These are phyloP conservation scores for Scyliorhinus canicula DNA, from an alignment of 2,797 vertebrate species.

Conservation along the genomic window DNA sequence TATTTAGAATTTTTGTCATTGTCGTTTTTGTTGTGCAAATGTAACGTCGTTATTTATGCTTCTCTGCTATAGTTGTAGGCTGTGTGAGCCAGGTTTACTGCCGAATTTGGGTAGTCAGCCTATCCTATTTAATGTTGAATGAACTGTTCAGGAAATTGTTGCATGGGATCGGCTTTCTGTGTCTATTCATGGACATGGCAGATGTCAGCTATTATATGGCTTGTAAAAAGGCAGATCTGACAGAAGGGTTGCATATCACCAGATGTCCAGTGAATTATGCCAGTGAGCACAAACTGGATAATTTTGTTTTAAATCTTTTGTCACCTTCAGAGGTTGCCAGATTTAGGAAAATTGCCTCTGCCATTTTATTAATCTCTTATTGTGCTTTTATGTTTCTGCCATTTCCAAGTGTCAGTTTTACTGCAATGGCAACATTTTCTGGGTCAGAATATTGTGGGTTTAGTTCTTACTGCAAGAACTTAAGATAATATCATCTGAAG, in stretches of 20 bases:
- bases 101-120: neutral
- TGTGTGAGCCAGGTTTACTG: neutral
- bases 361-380: neutral
- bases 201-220: neutral
- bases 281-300: neutral
- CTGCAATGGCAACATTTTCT: neutral
- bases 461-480: neutral
- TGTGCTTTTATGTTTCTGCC: neutral
- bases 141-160: neutral
- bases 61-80: neutral
- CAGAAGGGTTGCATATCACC: neutral
- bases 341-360: neutral
- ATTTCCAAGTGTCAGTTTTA: neutral
- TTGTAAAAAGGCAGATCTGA: neutral
- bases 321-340: neutral
- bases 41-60: neutral
- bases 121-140: neutral
- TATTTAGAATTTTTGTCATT: neutral
- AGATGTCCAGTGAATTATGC: neutral
- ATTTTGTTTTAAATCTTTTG: neutral
- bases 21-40: neutral
- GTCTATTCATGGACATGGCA: neutral
- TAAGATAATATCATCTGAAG: neutral
- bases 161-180: neutral
- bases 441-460: neutral